Conservation (phyloP, 2,113 vertebrate genomes). For the Bujurquina vittata region DNA sequence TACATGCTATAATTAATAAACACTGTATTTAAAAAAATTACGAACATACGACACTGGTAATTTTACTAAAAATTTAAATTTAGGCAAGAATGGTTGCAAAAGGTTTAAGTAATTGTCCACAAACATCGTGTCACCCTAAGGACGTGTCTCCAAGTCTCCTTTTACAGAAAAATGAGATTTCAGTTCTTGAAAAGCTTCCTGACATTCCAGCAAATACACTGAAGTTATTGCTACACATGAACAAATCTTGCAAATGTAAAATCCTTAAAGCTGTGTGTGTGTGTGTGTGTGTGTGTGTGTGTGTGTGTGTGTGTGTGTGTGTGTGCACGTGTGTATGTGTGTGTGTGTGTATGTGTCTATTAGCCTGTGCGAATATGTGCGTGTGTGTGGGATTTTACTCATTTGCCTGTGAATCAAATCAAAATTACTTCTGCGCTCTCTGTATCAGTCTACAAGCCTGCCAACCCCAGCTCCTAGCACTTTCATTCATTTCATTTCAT, state of each 20-base stretch:
- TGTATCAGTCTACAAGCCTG: constrained; percentile 24
- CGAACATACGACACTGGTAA: too few relatives aligned
- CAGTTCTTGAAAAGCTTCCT: constrained; percentile 23
- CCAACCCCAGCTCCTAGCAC: constrained; percentile 39
- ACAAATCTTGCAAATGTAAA: constrained; percentile 46
- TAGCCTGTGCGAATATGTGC: too few relatives aligned
- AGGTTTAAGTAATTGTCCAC: background rate
- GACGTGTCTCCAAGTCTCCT: background rate
- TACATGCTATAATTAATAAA: background rate
- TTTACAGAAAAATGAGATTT: constrained; percentile 6
- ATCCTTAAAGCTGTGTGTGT: constrained; percentile 18
- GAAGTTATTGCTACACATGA: constrained; percentile 23
- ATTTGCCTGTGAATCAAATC: constrained; percentile 68
- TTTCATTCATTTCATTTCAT: constrained; percentile 61
- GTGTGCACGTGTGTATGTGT: too few relatives aligned
- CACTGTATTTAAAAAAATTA: background rate
- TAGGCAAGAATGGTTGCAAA: background rate
- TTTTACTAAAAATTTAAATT: background rate
- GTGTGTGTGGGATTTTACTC: too few relatives aligned
- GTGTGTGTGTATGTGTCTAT: too few relatives aligned
- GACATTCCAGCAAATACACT: constrained; percentile 39
- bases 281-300: background rate
- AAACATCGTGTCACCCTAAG: background rate
- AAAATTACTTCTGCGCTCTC: constrained; percentile 53
- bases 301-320: too few relatives aligned